A percentile compares a stretch with the other conserved stretches of the same genome.
Evolutionary conservation across 2,113 vertebrate genomes (phyloP).

Genomic region (Urocolius indicus): DNA sequence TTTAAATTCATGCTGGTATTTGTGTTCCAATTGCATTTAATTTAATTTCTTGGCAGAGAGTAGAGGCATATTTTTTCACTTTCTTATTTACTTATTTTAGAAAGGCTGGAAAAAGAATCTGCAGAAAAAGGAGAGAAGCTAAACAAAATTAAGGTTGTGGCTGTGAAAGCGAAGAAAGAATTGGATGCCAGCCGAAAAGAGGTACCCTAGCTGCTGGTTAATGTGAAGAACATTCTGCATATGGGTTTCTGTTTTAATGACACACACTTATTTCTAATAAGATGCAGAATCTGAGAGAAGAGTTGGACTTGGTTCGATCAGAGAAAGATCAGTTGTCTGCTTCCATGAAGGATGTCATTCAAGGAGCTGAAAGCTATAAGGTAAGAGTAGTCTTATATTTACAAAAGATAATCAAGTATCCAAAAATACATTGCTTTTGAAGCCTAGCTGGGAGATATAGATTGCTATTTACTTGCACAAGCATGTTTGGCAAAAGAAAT

Average conservation of each 20-base stretch:
- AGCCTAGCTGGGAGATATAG: background rate
- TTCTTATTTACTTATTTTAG: constrained; percentile 62
- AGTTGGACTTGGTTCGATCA: constrained; percentile 80
- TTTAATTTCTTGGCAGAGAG: background rate
- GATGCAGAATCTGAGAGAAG: constrained; percentile 82
- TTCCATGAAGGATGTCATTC: constrained; percentile 93
- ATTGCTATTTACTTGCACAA: background rate
- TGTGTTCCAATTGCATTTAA: background rate
- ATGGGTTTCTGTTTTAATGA: background rate
- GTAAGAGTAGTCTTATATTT: constrained; percentile 68
- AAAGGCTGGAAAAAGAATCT: constrained; percentile 75
- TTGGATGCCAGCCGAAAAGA: constrained; percentile 90
- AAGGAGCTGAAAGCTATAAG: constrained; percentile 94
- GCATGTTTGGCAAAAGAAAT: background rate
- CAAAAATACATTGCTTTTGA: background rate
- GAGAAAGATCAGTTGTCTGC: constrained; percentile 85
- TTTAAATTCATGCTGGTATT: background rate
- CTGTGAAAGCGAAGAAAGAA: constrained; percentile 96
- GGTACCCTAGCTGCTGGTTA: constrained; percentile 74
- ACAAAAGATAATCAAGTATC: background rate
- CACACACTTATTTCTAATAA: constrained; percentile 29
- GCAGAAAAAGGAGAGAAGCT: constrained; percentile 89
- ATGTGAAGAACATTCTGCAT: background rate
- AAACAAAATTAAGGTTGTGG: constrained; percentile 94
- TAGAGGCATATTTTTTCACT: background rate